Base-by-base conservation (phyloP, 2,888 invertebrate species). In the Merodon equestris region DNA sequence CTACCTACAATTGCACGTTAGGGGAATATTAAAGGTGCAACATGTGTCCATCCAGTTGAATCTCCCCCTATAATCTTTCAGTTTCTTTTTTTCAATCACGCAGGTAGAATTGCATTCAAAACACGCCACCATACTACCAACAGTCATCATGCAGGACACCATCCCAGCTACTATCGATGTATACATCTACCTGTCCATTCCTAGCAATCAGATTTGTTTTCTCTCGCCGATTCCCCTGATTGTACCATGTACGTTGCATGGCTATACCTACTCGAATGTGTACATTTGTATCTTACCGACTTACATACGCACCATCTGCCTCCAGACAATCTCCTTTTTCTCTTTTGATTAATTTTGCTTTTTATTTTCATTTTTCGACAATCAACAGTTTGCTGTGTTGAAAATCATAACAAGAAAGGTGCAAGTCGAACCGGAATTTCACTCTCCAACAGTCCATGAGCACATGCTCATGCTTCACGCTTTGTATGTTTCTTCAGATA, bases 31-130 rank as follows among this genome's bases (percentile, higher is more conserved):
- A n/a, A 63, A 70, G 36, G 56, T 70, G 74, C 79, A 79, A 79
- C 79, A 79, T 74, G 74, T 74, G 79, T 74, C 63, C 63, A 50
- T 17, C 53, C 60, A 50, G 12, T 57, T 18, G 36, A 14, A 14
- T 45, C 17, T 38, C 48, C 67, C 67, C 61, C 40, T 63, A 60
- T 68, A 68, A 63, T 79, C 54, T 60, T 18, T 60, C 36, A 17
- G 36, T 56, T 15, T 58, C 40, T 1, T 58, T 15, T n/a, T 58
- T 71, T 60, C 38, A 72, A 73, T 73, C 77, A 79, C 77, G 63
- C 77, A 79, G 77, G 77, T 79, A 73, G 53, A 53, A 44, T 57
- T 57, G 19, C 67, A 71, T 74, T 68, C 54, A 60, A 40, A 67
- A 27, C 27, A 27, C 51, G 40, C 40, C 51, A 38, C 54, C 17